These are phyloP conservation scores for Centropristis striata DNA, from an alignment of 2,113 vertebrate species.

Conservation along the genomic window DNA sequence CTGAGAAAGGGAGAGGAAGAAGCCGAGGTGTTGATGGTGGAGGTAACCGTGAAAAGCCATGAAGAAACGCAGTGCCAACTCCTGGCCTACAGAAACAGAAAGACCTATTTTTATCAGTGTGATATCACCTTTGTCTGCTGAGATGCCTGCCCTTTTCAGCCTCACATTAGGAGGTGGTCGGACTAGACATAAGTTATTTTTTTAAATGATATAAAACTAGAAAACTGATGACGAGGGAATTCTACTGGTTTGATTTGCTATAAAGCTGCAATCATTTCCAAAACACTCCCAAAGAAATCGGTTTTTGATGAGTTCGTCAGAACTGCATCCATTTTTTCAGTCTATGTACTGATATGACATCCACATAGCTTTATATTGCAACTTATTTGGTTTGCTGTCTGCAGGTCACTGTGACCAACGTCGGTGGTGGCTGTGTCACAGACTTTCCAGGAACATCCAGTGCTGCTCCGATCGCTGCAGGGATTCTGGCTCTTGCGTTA, in stretches of 20 bases:
- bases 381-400: conserved; percentile 70
- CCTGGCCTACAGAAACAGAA: conserved; percentile 53
- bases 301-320: not conserved
- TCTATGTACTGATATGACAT: not conserved
- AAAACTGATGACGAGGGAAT: not conserved
- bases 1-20: conserved; percentile 68
- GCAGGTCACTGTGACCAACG: conserved; percentile 89
- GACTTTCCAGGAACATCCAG: conserved; percentile 83
- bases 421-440: conserved; percentile 78
- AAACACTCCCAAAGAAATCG: not conserved
- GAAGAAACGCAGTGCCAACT: conserved; percentile 44
- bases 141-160: conserved; percentile 47
- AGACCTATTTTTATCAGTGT: conserved; percentile 64
- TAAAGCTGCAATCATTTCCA: not conserved
- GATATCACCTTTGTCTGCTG: conserved; percentile 56
- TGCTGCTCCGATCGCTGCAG: conserved; percentile 60
- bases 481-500: conserved; percentile 78
- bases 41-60: conserved; percentile 66
- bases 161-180: conserved; percentile 44
- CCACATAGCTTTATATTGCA: not conserved
- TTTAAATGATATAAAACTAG: not conserved
- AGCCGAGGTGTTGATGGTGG: conserved; percentile 79
- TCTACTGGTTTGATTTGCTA: not conserved
- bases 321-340: not conserved
- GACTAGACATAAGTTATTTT: conserved; percentile 18